Evolutionary conservation across 2,797 vertebrate species (phyloP).

Genomic region (Coregonus ussuriensis): DNA sequence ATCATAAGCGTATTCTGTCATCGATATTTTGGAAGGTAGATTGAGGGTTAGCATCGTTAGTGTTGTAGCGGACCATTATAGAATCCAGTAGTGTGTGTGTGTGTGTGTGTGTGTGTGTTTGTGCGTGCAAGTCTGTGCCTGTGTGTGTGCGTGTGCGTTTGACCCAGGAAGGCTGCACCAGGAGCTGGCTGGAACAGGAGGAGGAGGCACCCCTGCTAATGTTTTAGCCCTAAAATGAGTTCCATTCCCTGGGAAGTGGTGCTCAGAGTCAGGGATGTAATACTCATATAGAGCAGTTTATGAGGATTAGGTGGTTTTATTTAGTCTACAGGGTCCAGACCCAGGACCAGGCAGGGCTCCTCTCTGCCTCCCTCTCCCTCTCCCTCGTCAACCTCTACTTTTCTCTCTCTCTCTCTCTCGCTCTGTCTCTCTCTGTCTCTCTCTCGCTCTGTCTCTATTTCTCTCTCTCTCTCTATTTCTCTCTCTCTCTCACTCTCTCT

Average conservation of each 20-base stretch:
- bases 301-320: constrained; percentile 78
- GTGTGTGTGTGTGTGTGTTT: no score
- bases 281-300: constrained; percentile 79
- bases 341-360: constrained; percentile 44
- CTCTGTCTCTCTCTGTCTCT: constrained; percentile 18
- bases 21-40: constrained; percentile 51
- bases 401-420: background rate
- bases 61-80: constrained; percentile 61
- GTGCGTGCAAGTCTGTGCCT: no score
- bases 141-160: no score
- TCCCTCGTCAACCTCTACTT: constrained; percentile 29
- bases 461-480: no score
- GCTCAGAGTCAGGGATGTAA: constrained; percentile 65
- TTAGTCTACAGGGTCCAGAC: constrained; percentile 67
- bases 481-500: no score
- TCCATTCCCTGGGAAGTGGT: constrained; percentile 66
- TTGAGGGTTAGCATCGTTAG: constrained; percentile 31
- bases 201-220: constrained; percentile 66
- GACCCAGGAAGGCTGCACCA: background rate
- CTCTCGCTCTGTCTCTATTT: constrained; percentile 48
- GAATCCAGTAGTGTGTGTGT: constrained; percentile 11
- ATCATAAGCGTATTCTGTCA: constrained; percentile 71
- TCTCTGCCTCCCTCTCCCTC: constrained; percentile 61
- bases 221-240: constrained; percentile 74
- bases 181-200: constrained; percentile 51